These are phyloP conservation scores for Phalloptychus januarius DNA, from an alignment of 2,797 vertebrate species.

Conservation along the genomic window DNA sequence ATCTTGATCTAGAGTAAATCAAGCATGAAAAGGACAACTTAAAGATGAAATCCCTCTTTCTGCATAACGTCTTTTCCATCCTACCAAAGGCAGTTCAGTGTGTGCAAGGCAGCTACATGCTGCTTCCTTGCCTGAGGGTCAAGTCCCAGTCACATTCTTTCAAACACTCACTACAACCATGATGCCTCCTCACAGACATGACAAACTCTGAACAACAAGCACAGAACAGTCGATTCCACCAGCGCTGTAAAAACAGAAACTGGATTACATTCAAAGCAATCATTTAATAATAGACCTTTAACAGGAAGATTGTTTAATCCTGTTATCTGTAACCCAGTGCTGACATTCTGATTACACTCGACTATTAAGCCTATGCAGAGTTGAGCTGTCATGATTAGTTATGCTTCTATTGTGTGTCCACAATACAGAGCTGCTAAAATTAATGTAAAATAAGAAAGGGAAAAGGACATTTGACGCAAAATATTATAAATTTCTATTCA, in stretches of 20 bases:
- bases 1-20: neutral
- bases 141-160: constrained; percentile 54
- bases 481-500: neutral
- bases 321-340: neutral
- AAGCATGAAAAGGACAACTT: neutral
- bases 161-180: constrained; percentile 32
- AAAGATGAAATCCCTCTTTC: neutral
- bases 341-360: neutral
- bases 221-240: constrained; percentile 12
- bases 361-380: neutral
- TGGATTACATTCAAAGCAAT: constrained; percentile 2
- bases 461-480: neutral
- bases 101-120: constrained; percentile 23
- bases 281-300: neutral
- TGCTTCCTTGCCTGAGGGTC: constrained; percentile 40
- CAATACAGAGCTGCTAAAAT: neutral
- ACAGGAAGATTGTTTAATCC: neutral
- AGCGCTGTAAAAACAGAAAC: neutral
- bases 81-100: constrained; percentile 18
- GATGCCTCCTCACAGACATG: constrained; percentile 43
- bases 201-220: constrained; percentile 32
- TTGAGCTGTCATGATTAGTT: constrained; percentile 2
- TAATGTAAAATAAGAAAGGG: neutral
- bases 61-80: neutral
- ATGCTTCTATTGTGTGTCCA: neutral